Base-by-base conservation (phyloP, 92 coral and sea anemone genomes). In the Siderastrea siderea region DNA sequence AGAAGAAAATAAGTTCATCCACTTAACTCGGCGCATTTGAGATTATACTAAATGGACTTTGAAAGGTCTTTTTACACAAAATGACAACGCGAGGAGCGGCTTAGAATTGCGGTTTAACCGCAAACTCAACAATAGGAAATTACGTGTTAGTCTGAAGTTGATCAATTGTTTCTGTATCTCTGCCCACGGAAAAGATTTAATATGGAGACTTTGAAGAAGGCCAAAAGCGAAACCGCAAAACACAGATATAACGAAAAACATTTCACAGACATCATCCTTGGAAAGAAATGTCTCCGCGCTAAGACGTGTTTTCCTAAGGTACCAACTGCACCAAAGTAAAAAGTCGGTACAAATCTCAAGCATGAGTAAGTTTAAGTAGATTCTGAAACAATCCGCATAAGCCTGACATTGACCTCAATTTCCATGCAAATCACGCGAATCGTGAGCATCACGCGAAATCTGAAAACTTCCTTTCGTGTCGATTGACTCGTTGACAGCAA, bases 181-280 rank as follows among this genome's bases (percentile, higher is more conserved):
- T 75, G 64, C 84, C 84, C 64, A 80, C 84, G 47, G 16, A 80
- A 12, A 45, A 58, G 26, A 17, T 47, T 13, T 16, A 50, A 50
- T 17, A 3, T 51, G 46, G 79, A 75, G 3, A 55, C 62, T 15
- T 14, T 9, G 15, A 19, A 12, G 12, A 48, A 49, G 38, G 38
- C 38, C 38, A 26, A 66, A 64, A 49, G 46, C 71, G 48, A 63
- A 2, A 46, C 26, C 43, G 4, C 59, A 2, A 50, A 49, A 26
- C 7, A 49, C 17, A 63, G 13, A 79, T 14, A 60, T 5, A 49
- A 17, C 38, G 38, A 26, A 26, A 26, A 26, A 0, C 38, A 26
- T 26, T 26, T 26, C 38, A 26, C 38, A 26, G 38, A 26, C 38
- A 26, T 19, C 38, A 38, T 68, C 16, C n/a, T 2, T 10, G 51